These are phyloP conservation scores for Sesamia nonagrioides DNA, from an alignment of 1,140 invertebrate genomes.

Conservation along the genomic window DNA sequence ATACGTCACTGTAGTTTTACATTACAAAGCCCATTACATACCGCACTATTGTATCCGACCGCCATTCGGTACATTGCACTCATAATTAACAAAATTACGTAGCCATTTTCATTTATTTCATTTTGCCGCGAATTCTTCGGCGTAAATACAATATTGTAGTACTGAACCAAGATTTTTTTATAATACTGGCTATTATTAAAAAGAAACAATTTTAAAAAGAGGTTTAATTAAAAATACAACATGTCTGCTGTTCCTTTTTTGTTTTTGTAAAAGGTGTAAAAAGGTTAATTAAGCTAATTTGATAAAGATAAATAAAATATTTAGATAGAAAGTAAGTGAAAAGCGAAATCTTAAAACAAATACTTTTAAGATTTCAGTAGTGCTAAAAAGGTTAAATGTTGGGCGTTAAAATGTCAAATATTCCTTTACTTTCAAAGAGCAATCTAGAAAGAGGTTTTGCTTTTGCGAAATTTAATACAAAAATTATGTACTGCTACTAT, in stretches of 20 bases:
- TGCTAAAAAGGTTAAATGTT: not conserved
- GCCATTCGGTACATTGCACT: conserved; percentile 44
- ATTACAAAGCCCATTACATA: conserved; percentile 31
- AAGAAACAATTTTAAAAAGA: conserved; percentile 14
- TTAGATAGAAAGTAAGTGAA: conserved; percentile 5
- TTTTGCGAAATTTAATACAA: too few relatives aligned
- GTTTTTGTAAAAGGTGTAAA: conserved; percentile 3
- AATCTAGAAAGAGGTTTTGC: too few relatives aligned
- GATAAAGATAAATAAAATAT: conserved; percentile 11
- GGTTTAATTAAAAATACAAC: not conserved
- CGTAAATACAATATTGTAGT: conserved; percentile 28
- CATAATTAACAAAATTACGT: conserved; percentile 47
- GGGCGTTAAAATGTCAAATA: not conserved
- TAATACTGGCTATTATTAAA: conserved; percentile 23
- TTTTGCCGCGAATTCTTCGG: conserved; percentile 14
- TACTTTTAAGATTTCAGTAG: not conserved
- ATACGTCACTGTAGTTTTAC: conserved; percentile 22
- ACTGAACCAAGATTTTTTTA: conserved; percentile 42
- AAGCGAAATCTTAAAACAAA: too few relatives aligned
- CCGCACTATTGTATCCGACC: conserved; percentile 32
- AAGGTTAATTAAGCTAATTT: conserved; percentile 21
- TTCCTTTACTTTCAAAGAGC: too few relatives aligned
- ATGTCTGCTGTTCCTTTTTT: conserved; percentile 5
- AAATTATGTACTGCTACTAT: too few relatives aligned
- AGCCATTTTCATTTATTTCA: conserved; percentile 40